Evolutionary conservation across 35 echinoderm and acorn worm genomes (phyloP).

Genomic region (Acanthaster planci): DNA sequence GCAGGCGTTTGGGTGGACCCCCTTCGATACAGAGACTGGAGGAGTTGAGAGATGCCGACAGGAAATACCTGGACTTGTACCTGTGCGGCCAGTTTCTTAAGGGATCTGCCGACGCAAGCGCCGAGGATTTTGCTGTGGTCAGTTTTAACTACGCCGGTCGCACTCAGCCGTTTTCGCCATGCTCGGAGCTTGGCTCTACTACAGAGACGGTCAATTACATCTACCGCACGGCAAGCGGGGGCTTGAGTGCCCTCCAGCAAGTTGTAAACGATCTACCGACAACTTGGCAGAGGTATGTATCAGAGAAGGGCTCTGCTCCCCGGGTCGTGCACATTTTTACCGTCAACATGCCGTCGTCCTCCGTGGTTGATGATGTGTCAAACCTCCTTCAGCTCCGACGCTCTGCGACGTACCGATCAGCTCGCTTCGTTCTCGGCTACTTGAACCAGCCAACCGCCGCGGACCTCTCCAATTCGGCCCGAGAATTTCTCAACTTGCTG

Average conservation of each 20-base stretch:
- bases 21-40: neutral
- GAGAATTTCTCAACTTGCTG: neutral
- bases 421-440: constrained; percentile 17
- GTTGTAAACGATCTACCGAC: neutral
- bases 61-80: neutral
- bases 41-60: neutral
- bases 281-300: neutral
- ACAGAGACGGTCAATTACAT: neutral
- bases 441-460: neutral
- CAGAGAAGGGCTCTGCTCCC: constrained; percentile 3
- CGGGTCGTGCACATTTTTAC: neutral
- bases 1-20: neutral
- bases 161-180: neutral
- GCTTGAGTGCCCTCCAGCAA: neutral
- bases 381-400: neutral
- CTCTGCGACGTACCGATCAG: neutral
- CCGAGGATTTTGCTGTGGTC: neutral
- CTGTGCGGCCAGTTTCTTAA: constrained; percentile 8
- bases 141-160: constrained; percentile 15
- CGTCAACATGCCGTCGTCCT: neutral
- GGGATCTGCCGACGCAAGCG: neutral
- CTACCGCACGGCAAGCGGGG: neutral
- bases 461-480: neutral
- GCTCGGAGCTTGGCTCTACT: neutral
- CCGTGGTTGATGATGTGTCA: neutral